These are phyloP conservation scores for Sebastes jordani DNA, from an alignment of 2,797 vertebrate species.

Conservation along the genomic window DNA sequence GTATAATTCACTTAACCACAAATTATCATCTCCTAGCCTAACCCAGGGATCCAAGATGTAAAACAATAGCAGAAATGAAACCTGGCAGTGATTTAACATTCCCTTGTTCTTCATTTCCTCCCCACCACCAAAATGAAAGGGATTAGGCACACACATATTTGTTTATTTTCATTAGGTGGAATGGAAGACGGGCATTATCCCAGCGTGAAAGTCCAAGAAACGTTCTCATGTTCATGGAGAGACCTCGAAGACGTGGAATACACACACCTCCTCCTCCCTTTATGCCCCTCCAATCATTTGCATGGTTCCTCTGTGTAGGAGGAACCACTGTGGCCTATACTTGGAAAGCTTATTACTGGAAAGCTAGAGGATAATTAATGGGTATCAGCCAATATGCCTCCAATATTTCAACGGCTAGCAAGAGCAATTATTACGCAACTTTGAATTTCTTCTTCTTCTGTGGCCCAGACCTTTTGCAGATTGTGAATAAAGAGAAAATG, in stretches of 20 bases:
- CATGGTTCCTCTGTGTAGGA: conserved; percentile 28
- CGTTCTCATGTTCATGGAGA: conserved; percentile 12
- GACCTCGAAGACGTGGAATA: conserved; percentile 32
- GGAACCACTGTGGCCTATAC: conserved; percentile 21
- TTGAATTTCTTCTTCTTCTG: conserved; percentile 1
- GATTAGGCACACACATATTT: conserved; percentile 47
- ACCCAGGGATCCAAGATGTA: conserved; percentile 16
- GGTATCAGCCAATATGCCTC: conserved; percentile 19
- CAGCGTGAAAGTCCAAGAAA: conserved; percentile 42
- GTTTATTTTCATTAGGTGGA: conserved; percentile 57
- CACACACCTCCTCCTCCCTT: conserved; percentile 5
- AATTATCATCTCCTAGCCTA: conserved; percentile 44
- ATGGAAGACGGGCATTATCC: conserved; percentile 23
- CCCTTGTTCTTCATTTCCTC: conserved; percentile 29
- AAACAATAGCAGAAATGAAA: conserved; percentile 35
- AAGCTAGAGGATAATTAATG: conserved; percentile 41
- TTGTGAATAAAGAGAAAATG: neutral
- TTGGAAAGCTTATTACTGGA: conserved; percentile 48
- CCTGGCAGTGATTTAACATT: conserved; percentile 24
- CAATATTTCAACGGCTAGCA: conserved; percentile 19
- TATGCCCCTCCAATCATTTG: conserved; percentile 13
- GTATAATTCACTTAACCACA: conserved; percentile 60
- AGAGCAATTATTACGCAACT: neutral
- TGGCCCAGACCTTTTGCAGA: neutral
- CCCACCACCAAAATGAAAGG: conserved; percentile 34